Evolutionary conservation across 2,888 invertebrate species (phyloP).

Genomic region (Galerucella nymphaeae): DNA sequence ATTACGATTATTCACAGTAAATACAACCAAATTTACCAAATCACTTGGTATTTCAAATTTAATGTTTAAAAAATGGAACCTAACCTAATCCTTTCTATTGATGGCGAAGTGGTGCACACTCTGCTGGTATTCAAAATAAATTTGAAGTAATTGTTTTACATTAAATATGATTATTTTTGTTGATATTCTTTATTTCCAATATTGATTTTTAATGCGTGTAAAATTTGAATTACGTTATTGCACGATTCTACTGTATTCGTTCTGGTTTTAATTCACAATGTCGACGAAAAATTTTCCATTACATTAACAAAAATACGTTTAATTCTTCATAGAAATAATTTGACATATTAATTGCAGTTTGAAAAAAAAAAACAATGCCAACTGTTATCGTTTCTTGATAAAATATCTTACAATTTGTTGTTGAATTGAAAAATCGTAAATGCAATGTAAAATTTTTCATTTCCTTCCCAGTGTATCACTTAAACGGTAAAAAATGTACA

Average conservation of each 20-base stretch:
- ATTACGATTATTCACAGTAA: too few species aligned
- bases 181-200: too few species aligned
- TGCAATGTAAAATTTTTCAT: constrained; percentile 35
- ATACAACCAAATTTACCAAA: too few species aligned
- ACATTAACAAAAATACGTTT: neutral
- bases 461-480: constrained; percentile 27
- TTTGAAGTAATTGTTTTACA: too few species aligned
- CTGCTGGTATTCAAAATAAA: too few species aligned
- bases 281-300: constrained; percentile 12
- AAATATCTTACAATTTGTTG: neutral
- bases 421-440: constrained; percentile 14
- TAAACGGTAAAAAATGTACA: constrained; percentile 52
- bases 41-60: too few species aligned
- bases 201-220: too few species aligned
- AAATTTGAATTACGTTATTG: neutral
- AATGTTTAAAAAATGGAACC: too few species aligned
- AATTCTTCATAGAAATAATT: too few species aligned
- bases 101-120: too few species aligned
- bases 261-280: neutral
- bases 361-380: neutral
- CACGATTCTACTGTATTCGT: neutral
- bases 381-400: neutral
- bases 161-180: too few species aligned
- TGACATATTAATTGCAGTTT: neutral
- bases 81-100: too few species aligned